Evolutionary conservation across 2,797 vertebrate genomes (phyloP).

Genomic region (Sciurus vulgaris): DNA sequence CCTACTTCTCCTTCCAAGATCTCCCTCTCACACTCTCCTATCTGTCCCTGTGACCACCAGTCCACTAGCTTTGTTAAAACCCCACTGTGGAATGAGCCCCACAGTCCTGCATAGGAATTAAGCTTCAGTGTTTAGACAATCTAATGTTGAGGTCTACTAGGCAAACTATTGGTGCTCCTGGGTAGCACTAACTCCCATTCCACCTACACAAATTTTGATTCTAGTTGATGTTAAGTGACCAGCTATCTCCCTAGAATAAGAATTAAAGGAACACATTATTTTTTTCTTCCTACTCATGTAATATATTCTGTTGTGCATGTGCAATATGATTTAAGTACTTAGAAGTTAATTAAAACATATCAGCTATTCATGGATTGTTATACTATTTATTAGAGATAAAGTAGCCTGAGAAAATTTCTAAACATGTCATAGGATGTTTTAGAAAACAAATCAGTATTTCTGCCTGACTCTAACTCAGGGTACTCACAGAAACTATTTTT

Average conservation of each 20-base stretch:
- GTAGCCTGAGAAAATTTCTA: not conserved
- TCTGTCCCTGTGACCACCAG: too few species aligned
- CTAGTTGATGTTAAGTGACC: not conserved
- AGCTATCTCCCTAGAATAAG: not conserved
- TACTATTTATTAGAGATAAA: not conserved
- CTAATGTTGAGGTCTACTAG: not conserved
- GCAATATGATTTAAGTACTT: not conserved
- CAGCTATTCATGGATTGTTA: too few species aligned
- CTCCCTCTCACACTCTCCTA: accelerated
- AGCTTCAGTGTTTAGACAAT: too few species aligned
- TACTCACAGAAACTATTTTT: not conserved
- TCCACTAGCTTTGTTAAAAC: not conserved
- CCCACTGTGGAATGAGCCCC: not conserved
- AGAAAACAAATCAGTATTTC: not conserved
- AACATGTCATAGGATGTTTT: accelerated
- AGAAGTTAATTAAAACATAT: not conserved
- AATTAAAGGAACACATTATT: not conserved
- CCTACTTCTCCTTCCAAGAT: accelerated
- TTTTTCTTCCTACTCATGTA: not conserved
- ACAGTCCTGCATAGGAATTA: accelerated
- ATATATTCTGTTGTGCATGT: too few species aligned
- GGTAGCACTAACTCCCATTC: too few species aligned
- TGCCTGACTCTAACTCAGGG: not conserved
- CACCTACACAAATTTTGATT: not conserved
- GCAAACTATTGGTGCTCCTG: not conserved